Conservation (phyloP, 1,140 invertebrate genomes). For the Polypedilum vanderplanki region DNA sequence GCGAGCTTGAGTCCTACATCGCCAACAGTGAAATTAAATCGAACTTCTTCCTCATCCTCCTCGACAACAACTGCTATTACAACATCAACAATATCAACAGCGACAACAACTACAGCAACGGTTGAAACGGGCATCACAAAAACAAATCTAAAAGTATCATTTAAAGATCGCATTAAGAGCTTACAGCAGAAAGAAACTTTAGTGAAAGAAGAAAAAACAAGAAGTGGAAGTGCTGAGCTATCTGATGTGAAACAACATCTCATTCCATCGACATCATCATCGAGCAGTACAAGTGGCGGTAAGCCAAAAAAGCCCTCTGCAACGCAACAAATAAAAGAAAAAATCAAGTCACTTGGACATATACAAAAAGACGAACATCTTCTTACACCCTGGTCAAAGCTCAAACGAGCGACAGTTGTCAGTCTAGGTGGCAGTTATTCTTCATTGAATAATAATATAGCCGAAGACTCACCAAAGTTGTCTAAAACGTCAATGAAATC, state of each 20-base stretch:
- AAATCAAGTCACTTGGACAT: neutral
- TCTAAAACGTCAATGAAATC: constrained; percentile 29
- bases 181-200: constrained; percentile 24
- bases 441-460: constrained; percentile 34
- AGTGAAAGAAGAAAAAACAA: neutral
- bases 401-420: constrained; percentile 42
- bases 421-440: constrained; percentile 39
- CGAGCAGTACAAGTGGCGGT: neutral
- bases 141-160: constrained; percentile 30
- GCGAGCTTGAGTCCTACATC: constrained; percentile 22
- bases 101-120: neutral
- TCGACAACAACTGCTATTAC: too few relatives aligned
- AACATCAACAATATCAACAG: too few relatives aligned
- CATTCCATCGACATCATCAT: constrained; percentile 20
- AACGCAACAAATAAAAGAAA: constrained; percentile 15
- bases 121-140: neutral
- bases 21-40: neutral
- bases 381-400: constrained; percentile 41
- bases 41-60: neutral
- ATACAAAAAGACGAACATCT: neutral
- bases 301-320: constrained; percentile 28
- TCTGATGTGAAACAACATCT: constrained; percentile 29
- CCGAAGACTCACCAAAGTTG: constrained; percentile 31
- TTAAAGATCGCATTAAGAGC: constrained; percentile 30
- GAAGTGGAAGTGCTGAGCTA: constrained; percentile 1